Conservation (phyloP, 2,888 invertebrate genomes). For the Uloborus plumipes region DNA sequence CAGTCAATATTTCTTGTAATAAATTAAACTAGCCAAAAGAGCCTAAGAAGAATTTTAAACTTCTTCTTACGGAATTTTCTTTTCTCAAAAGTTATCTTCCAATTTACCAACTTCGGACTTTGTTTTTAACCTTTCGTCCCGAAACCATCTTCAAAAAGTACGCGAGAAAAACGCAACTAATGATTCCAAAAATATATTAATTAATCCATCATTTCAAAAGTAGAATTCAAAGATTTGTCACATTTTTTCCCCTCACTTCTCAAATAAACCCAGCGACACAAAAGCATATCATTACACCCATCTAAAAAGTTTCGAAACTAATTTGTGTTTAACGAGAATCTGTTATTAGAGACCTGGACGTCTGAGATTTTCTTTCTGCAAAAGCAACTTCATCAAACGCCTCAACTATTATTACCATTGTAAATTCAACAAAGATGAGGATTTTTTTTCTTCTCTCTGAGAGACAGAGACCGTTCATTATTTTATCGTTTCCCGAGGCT, state of each 20-base stretch:
- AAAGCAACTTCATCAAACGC: background rate
- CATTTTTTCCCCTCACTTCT: background rate
- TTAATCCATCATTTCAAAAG: too few species aligned
- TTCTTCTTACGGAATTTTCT: too few species aligned
- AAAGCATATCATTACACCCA: constrained; percentile 35
- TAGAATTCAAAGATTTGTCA: background rate
- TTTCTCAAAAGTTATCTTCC: too few species aligned
- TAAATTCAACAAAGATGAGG: constrained; percentile 10
- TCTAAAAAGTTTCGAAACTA: constrained; percentile 24
- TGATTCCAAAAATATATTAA: too few species aligned
- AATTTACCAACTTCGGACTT: too few species aligned
- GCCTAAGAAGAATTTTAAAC: too few species aligned
- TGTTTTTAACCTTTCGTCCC: background rate
- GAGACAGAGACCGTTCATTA: constrained; percentile 51
- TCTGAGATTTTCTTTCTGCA: constrained; percentile 3
- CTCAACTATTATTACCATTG: constrained; percentile 3
- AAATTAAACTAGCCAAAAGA: too few species aligned
- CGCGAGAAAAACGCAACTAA: background rate
- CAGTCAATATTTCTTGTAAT: too few species aligned
- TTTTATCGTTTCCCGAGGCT: constrained; percentile 47
- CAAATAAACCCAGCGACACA: constrained; percentile 12
- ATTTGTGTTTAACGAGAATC: constrained; percentile 43
- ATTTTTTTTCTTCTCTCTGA: constrained; percentile 16
- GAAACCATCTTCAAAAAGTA: background rate
- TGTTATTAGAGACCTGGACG: constrained; percentile 47